Conservation (phyloP, 2,113 vertebrate genomes). For the Leptocoma aspasia region DNA sequence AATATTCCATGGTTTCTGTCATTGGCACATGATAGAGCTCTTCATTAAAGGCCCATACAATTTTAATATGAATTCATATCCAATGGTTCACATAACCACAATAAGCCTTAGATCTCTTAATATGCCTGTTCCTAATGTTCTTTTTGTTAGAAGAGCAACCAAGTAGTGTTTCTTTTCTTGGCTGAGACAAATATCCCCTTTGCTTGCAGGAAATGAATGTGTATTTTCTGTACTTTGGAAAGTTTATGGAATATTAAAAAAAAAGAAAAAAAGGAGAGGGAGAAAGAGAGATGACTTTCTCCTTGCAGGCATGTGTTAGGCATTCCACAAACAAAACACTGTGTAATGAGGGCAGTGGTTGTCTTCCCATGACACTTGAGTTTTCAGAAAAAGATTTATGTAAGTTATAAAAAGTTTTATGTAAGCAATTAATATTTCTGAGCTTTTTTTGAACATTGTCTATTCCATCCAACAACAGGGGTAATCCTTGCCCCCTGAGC, state of each 20-base stretch:
- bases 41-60: conserved; percentile 45
- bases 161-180: conserved; percentile 66
- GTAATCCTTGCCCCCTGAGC: neutral
- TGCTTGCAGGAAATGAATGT: conserved; percentile 56
- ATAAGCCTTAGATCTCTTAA: conserved; percentile 66
- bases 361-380: conserved; percentile 2
- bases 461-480: conserved; percentile 7
- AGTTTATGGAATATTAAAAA: conserved; percentile 23
- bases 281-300: conserved; percentile 26
- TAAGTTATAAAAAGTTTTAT: conserved; percentile 49
- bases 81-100: conserved; percentile 51
- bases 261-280: neutral
- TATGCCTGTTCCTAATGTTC: conserved; percentile 59
- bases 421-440: conserved; percentile 31
- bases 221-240: conserved; percentile 59
- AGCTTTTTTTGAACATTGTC: neutral
- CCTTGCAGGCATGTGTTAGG: conserved; percentile 40
- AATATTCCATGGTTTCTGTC: conserved; percentile 47
- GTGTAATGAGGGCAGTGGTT: conserved; percentile 35
- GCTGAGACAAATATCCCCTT: conserved; percentile 43
- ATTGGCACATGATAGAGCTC: conserved; percentile 38
- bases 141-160: conserved; percentile 53
- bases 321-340: conserved; percentile 43
- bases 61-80: conserved; percentile 65
- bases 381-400: conserved; percentile 51